Evolutionary conservation across 2,797 vertebrate species (phyloP), one percentile per base, ranked within the genome.

Genomic region (Saxicola maurus): DNA sequence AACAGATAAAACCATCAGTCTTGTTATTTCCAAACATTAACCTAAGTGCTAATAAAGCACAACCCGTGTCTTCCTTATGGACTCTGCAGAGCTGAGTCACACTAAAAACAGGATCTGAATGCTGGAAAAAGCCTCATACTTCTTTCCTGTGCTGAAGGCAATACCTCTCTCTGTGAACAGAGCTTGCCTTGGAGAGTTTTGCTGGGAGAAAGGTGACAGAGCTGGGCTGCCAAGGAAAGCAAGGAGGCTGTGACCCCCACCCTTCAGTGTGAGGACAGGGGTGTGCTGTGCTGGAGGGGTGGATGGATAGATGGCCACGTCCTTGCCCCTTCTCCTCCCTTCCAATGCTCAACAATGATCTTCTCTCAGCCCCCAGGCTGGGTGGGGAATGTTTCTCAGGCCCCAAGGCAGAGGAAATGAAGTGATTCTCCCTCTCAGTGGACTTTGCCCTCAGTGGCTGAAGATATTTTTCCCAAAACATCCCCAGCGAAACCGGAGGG

Each of bases 11-110:
- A 78, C 92, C 91, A 90, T 93, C 89, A 87, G 95, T 90, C 92
- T 96, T 94, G 74, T 89, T 95, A 95, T 94, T 96, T 94, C 89
- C 93, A 96, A 96, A 96, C 94, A 94, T 95, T 95, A 96, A 95
- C 95, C 93, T 94, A 96, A 96, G 93, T 95, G 89, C 91, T 95
- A 94, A 96, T 93, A 95, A 96, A 96, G 84, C 65, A 76, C 80
- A 92, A 33, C 75, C 78, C 48, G 1, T 94, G 81, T 89, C 87
- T 90, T 92, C 83, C 82, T 90, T 91, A 88, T 68, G 89, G 95
- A 91, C 84, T 94, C 92, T 82, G 88, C 87, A 91, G 92, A 93
- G 92, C 84, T 96, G 94, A 95, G 95, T 96, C 96, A 94, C 91
- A 95, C 87, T 91, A 87, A 92, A 97, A 95, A 93, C 75, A 94